phyloP scores from a whole-genome alignment of 1,140 invertebrate genomes.

The Saccostrea glomerata region DNA sequence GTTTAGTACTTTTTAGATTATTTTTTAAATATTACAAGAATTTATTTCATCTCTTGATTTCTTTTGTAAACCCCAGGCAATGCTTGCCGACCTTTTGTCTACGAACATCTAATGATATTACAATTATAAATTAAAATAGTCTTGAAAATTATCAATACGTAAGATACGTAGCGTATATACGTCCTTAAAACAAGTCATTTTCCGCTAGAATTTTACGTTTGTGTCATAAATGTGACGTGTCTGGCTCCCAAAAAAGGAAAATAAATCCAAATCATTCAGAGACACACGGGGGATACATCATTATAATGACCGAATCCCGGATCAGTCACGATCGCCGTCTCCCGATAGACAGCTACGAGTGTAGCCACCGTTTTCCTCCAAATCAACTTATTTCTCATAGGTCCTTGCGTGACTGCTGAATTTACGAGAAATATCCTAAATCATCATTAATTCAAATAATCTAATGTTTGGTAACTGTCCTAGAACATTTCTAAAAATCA shows the following conservation, averaged over 20 bases:
- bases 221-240: neutral
- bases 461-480: slow-evolving; percentile 23
- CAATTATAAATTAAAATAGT: no score
- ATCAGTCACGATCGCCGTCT: neutral
- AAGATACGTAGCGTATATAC: no score
- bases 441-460: slow-evolving; percentile 35
- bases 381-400: slow-evolving; percentile 20
- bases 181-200: no score
- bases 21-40: no score
- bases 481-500: slow-evolving; percentile 15
- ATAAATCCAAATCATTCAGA: neutral
- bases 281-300: neutral
- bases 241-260: neutral
- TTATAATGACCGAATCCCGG: neutral
- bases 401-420: neutral
- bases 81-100: no score
- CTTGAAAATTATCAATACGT: no score
- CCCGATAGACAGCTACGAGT: neutral
- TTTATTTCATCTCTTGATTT: no score
- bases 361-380: neutral
- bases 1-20: no score
- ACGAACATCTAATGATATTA: no score
- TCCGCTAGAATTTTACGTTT: no score
- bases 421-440: slow-evolving; percentile 23
- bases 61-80: no score